Evolutionary conservation across 2,888 invertebrate genomes (phyloP), one percentile per base, ranked within the genome.

Genomic region (Tholera decimalis): DNA sequence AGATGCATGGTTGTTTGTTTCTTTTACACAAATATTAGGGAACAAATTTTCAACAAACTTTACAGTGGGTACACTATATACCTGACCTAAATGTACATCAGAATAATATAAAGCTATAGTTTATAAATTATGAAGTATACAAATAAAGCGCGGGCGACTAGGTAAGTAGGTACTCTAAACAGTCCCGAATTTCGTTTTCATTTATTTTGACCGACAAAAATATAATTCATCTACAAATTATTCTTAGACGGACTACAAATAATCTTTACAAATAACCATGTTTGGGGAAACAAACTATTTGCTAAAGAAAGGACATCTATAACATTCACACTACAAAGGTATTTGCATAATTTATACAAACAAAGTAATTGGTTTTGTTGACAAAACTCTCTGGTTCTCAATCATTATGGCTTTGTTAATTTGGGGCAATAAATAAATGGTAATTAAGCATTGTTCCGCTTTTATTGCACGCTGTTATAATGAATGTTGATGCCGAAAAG

Each of bases 331-430:
- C 66, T 77, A 74, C 79, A 71, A 79, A 66, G 20, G 49, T 64
- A 87, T 85, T 86, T 77, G 65, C 85, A 87, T 88, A 88, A 85
- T 84, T 79, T 83, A 83, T 79, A 75, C 82, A 71, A 79, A 81
- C 77, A 73, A 74, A 73, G 67, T 71, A 57, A 82, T 77, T 81
- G 72, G 78, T 84, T 68, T 50, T 69, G 77, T 79, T 79, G 74
- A 82, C 74, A 77, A 58, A 68, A 61, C 56, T 69, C 53, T 44
- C 28, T 63, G 72, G 60, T 70, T 50, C 71, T 73, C 66, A 76
- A 82, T 82, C 58, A 77, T 73, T 79, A 75, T 35, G 41, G 66
- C 76, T 73, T 85, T 85, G 83, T 85, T 82, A 77, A 83, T 83
- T 75, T 79, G 75, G 60, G 61, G 75, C 77, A 77, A 83, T 86